These are phyloP conservation scores for Discoglossus pictus DNA, from an alignment of 2,797 vertebrate species.

Conservation along the genomic window DNA sequence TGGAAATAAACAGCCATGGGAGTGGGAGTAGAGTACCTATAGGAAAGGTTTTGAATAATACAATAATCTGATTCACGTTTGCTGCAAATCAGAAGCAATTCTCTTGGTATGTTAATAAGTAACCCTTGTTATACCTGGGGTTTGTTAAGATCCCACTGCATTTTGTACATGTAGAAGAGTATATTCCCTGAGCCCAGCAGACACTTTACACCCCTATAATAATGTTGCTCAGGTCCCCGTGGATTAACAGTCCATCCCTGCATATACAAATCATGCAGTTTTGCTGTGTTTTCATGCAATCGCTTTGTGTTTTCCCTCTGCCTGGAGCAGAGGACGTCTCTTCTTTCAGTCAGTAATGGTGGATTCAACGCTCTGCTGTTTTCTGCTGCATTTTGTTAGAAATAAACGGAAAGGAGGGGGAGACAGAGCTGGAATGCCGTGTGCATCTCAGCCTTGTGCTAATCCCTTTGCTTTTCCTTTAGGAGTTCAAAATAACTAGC, in stretches of 20 bases:
- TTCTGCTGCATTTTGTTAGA: slow-evolving; percentile 1
- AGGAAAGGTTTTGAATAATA: too few relatives aligned
- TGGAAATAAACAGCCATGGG: too few relatives aligned
- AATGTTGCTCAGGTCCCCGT: neutral
- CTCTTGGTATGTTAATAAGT: too few relatives aligned
- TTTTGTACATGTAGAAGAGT: neutral
- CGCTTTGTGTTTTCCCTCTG: neutral
- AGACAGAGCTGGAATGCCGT: neutral
- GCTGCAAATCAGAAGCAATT: too few relatives aligned
- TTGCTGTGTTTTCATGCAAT: neutral
- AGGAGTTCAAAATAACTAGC: neutral
- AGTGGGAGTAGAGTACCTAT: too few relatives aligned
- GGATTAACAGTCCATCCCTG: slow-evolving; percentile 1
- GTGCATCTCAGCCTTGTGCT: neutral
- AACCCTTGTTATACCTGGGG: slow-evolving; percentile 5
- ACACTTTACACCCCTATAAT: slow-evolving; percentile 6
- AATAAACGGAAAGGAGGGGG: neutral
- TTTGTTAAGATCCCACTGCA: neutral
- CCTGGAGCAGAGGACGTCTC: neutral
- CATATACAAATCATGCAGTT: neutral
- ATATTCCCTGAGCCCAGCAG: neutral
- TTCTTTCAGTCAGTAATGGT: neutral
- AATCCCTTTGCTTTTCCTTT: neutral
- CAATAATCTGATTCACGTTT: too few relatives aligned
- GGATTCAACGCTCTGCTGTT: neutral